Base-by-base conservation (phyloP, 2,888 invertebrate species). In the Neoaliturus tenellus region DNA sequence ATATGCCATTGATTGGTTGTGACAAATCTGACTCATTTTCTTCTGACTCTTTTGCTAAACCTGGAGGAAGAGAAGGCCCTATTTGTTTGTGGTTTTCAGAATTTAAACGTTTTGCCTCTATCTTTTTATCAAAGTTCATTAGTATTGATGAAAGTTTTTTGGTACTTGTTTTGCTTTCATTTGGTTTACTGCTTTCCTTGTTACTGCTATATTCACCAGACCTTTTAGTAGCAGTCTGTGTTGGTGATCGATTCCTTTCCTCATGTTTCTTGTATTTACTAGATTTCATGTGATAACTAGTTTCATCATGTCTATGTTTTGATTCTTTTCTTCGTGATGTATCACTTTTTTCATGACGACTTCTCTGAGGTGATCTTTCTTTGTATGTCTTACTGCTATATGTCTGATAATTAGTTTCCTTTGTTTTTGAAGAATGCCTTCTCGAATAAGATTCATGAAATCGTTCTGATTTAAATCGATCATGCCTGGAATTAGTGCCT, bases 61-160 rank as follows among this genome's bases (percentile, higher is more conserved):
- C n/a, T n/a, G 81, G 58, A 55, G 82, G 82, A 23, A 82, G 23
- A 69, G 35, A 41, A 35, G 82, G 82, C 25, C 73, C 73, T 39
- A 82, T 48, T 44, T 51, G 28, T 35, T 33, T 5, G 20, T 5
- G 12, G 20, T 8, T 78, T 25, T 55, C 33, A 31, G n/a, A n/a
- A 55, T 35, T 33, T n/a, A 17, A 12, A 4, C 78, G 78, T 35
- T 78, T 78, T 4, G 78, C 51, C 20, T 78, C 78, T 12, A 33
- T 28, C 12, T 78, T 48, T 12, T 55, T 33, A 55, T 78, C 78
- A 55, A 78, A 78, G 78, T 78, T 55, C 44, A 48, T 55, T 20
- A 78, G 25, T 35, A 78, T 28, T 12, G 78, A 78, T 1, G 78
- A 78, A 17, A 78, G 28, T 31, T 48, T 71, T 71, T 71, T 71